phyloP scores from a whole-genome alignment of 2,888 invertebrate species.

The Abscondita cerata region DNA sequence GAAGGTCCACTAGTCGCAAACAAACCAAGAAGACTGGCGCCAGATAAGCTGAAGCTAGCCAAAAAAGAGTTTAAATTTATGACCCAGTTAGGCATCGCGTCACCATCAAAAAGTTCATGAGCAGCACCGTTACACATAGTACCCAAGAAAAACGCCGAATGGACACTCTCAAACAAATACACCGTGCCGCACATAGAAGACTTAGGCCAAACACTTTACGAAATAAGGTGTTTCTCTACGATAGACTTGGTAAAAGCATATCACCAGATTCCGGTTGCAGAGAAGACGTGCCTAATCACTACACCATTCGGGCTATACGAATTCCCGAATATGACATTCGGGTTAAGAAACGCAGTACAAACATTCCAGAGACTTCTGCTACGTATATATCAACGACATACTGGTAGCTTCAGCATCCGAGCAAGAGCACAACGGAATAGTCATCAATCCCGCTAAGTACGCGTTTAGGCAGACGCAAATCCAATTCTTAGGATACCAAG shows the following conservation, averaged over 20 bases:
- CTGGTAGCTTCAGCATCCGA: constrained; percentile 39
- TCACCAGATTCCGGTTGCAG: constrained; percentile 50
- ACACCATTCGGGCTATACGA: constrained; percentile 45
- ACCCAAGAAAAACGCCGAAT: constrained; percentile 37
- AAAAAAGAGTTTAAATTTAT: constrained; percentile 43
- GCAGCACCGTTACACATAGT: constrained; percentile 45
- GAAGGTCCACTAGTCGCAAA: constrained; percentile 22
- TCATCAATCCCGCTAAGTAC: constrained; percentile 49
- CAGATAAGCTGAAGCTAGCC: constrained; percentile 39
- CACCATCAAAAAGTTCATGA: constrained; percentile 45
- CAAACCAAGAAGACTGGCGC: constrained; percentile 48
- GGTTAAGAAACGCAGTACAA: constrained; percentile 55
- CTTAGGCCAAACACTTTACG: not conserved
- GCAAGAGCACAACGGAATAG: constrained; percentile 43
- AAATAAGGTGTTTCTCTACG: constrained; percentile 41
- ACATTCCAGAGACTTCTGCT: constrained; percentile 51
- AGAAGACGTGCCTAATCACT: constrained; percentile 46
- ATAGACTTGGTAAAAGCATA: constrained; percentile 52
- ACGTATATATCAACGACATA: constrained; percentile 51
- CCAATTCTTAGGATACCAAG: constrained; percentile 43
- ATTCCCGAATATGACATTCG: constrained; percentile 50
- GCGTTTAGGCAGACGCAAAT: too few relatives aligned
- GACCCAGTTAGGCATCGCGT: constrained; percentile 39
- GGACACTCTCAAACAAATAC: constrained; percentile 28
- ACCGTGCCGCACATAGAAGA: constrained; percentile 46